Evolutionary conservation across 2,888 invertebrate genomes (phyloP).

Genomic region (Biston stratarius): DNA sequence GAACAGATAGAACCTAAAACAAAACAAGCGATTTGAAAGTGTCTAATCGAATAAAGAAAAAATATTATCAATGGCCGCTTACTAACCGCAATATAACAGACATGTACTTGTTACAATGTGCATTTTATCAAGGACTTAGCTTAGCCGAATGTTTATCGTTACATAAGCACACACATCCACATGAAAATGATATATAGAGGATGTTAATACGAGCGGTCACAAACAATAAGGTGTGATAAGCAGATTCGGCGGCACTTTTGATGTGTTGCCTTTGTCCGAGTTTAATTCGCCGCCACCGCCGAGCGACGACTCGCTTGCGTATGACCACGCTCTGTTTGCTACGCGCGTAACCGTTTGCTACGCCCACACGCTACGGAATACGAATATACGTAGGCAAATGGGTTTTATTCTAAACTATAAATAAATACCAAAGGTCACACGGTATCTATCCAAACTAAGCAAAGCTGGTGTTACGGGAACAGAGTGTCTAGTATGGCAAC

Average conservation of each 20-base stretch:
- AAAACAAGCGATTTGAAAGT: too few relatives aligned
- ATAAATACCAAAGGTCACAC: too few relatives aligned
- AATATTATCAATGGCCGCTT: constrained; percentile 9
- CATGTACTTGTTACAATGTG: constrained; percentile 15
- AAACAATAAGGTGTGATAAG: constrained; percentile 82
- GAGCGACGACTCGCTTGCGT: constrained; percentile 15
- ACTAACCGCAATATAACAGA: not conserved
- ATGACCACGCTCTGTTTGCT: constrained; percentile 19
- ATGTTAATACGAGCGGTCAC: constrained; percentile 74
- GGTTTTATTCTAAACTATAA: too few relatives aligned
- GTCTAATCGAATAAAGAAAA: not conserved
- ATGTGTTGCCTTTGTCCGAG: constrained; percentile 80
- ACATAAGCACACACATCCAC: constrained; percentile 56
- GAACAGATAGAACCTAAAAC: too few relatives aligned
- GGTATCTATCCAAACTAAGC: too few relatives aligned
- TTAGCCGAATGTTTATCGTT: constrained; percentile 54
- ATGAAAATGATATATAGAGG: constrained; percentile 74
- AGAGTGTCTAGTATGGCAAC: too few relatives aligned
- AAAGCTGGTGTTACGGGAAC: too few relatives aligned
- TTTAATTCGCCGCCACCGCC: constrained; percentile 70
- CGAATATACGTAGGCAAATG: constrained; percentile 40
- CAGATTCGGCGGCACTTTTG: constrained; percentile 81
- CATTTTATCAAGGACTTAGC: constrained; percentile 41
- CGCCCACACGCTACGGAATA: constrained; percentile 58
- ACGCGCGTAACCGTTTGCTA: constrained; percentile 36